Evolutionary conservation across 64 coral and sea anemone species (phyloP), one percentile per base, ranked within the genome.

Genomic region (Hydrozoanthus tunicans): DNA sequence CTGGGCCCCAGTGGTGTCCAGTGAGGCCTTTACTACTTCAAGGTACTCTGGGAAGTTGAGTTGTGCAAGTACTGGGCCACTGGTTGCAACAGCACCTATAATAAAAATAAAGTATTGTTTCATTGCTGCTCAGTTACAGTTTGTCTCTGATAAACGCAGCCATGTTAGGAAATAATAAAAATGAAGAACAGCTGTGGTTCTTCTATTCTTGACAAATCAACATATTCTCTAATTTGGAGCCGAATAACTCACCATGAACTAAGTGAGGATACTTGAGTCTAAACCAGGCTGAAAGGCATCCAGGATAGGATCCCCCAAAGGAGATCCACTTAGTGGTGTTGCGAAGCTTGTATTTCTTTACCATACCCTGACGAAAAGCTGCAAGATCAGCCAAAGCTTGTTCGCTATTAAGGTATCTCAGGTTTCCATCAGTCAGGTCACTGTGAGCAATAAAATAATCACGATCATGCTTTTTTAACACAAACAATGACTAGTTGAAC

Each of bases 251-350:
- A 98, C 97, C 97, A 89, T 92, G 55, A 15, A 99, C 94, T 53
- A 99, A 61, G 91, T 99, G 97, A 59, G 97, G 97, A 72, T 96
- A 99, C 80, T 99, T 99, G 4, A 99, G 90, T 82, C 97, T 93
- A 56, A 94, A 96, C 97, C 97, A 99, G 3, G 97, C 97, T 53
- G 97, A 99, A 77, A 99, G 89, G 9, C 94, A 99, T 64, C 97
- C 97, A 73, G 97, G 94, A 78, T 99, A 99, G 15, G 97, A 99
- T 43, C 97, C 97, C 27, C 97, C 97, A 96, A 99, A 99, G 17
- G 91, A 99, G 85, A 99, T 94, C 97, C 97, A 99, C 73, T 95
- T 95, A 9, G 70, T 75, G 51, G 72, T 86, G 6, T 89, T 89
- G 59, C 91, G 93, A 58, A 99, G 78, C 6, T 99, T 99, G 77